phyloP scores from a whole-genome alignment of 53 echinoderm and acorn worm species.

The Patiria pectinifera region DNA sequence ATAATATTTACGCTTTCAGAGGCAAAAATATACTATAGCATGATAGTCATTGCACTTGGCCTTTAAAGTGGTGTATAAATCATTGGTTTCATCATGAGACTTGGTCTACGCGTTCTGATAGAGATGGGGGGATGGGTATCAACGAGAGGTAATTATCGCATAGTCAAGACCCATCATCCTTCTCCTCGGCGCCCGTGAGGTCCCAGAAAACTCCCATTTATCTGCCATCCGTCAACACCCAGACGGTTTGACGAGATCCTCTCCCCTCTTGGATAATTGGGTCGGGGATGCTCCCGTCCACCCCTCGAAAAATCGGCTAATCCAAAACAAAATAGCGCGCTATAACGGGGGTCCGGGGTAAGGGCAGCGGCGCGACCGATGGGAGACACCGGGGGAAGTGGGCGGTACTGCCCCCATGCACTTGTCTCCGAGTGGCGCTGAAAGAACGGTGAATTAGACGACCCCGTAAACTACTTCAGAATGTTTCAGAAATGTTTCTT shows the following conservation, averaged over 20 bases:
- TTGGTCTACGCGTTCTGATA: not conserved
- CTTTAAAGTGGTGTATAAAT: not conserved
- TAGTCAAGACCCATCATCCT: not conserved
- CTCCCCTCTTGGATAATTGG: conserved; percentile 45
- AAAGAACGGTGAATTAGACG: conserved; percentile 45
- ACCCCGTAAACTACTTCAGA: conserved; percentile 36
- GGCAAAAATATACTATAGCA: not conserved
- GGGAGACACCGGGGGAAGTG: conserved; percentile 57
- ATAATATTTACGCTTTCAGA: not conserved
- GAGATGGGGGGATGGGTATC: not conserved
- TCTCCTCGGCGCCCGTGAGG: conserved; percentile 31
- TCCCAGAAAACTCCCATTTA: conserved; percentile 23
- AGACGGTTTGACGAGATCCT: conserved; percentile 37
- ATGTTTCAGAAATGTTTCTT: not conserved
- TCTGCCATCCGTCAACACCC: conserved; percentile 50
- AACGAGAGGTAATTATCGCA: conserved; percentile 14
- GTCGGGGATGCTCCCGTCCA: conserved; percentile 47
- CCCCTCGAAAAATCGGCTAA: conserved; percentile 31
- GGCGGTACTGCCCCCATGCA: conserved; percentile 31
- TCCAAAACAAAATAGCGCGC: conserved; percentile 43
- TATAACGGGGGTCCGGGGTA: not conserved
- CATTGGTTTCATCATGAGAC: not conserved
- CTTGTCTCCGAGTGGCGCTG: conserved; percentile 35
- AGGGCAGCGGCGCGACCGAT: conserved; percentile 49
- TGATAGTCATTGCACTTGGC: not conserved